phyloP scores from a whole-genome alignment of 2,797 vertebrate genomes.

The Protosalanx chinensis region DNA sequence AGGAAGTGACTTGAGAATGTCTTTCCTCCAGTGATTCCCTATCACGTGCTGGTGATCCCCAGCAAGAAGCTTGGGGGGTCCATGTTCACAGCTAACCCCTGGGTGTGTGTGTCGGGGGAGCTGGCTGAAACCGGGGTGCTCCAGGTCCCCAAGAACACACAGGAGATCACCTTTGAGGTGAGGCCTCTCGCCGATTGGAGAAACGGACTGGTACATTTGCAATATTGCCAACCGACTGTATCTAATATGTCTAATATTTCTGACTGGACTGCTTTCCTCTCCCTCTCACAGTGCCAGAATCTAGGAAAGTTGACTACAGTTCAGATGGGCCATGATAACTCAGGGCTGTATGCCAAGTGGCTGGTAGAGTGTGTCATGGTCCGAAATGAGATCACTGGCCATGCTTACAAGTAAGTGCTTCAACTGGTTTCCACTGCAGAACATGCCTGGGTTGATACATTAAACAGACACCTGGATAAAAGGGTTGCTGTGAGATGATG shows the following conservation, averaged over 20 bases:
- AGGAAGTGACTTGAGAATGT: constrained; percentile 11
- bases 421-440: background rate
- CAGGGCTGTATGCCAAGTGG: constrained; percentile 97
- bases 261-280: no score
- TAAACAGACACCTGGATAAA: no score
- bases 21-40: constrained; percentile 89
- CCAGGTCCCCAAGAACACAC: constrained; percentile 90
- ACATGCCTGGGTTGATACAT: no score
- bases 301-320: constrained; percentile 97
- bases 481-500: no score
- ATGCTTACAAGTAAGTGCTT: constrained; percentile 93
- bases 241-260: background rate
- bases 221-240: background rate
- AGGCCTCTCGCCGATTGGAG: constrained; percentile 34
- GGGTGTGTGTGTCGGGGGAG: constrained; percentile 98
- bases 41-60: constrained; percentile 91
- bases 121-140: constrained; percentile 93
- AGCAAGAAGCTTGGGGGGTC: constrained; percentile 98
- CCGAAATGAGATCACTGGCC: constrained; percentile 97
- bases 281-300: constrained; percentile 86
- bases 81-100: constrained; percentile 98
- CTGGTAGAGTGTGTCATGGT: constrained; percentile 95
- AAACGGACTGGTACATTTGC: background rate
- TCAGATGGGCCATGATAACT: constrained; percentile 98
- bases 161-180: constrained; percentile 99